Evolutionary conservation across 2,797 vertebrate genomes (phyloP).

Genomic region (Tokudaia tokunoshimensis): DNA sequence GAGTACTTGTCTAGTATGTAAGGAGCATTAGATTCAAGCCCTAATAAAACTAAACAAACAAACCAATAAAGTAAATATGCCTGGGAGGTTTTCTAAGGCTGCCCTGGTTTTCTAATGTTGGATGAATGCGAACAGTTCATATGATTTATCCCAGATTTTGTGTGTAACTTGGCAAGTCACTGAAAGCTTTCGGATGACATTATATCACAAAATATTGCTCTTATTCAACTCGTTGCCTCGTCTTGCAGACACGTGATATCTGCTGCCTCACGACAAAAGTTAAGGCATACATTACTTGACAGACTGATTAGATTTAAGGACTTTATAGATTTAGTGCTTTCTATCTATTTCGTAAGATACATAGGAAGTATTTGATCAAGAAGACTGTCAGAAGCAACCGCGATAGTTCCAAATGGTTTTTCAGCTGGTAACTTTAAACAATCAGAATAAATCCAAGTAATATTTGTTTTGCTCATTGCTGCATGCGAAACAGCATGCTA

Average conservation of each 20-base stretch:
- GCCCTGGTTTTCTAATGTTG: background rate
- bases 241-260: background rate
- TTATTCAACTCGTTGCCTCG: background rate
- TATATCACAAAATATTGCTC: background rate
- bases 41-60: background rate
- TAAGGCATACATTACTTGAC: background rate
- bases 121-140: background rate
- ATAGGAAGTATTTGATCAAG: background rate
- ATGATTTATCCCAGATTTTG: background rate
- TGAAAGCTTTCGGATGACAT: background rate
- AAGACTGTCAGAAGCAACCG: background rate
- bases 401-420: background rate
- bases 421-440: background rate
- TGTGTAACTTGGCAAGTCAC: background rate
- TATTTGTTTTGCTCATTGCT: background rate
- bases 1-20: background rate
- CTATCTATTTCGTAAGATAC: slow-evolving; percentile 16
- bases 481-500: background rate
- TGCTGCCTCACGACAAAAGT: background rate
- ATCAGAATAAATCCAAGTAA: background rate
- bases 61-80: background rate
- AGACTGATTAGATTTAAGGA: background rate
- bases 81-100: background rate
- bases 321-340: background rate
- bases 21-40: background rate